phyloP scores from a whole-genome alignment of 2,888 invertebrate species.

The Bimastos eiseni region DNA sequence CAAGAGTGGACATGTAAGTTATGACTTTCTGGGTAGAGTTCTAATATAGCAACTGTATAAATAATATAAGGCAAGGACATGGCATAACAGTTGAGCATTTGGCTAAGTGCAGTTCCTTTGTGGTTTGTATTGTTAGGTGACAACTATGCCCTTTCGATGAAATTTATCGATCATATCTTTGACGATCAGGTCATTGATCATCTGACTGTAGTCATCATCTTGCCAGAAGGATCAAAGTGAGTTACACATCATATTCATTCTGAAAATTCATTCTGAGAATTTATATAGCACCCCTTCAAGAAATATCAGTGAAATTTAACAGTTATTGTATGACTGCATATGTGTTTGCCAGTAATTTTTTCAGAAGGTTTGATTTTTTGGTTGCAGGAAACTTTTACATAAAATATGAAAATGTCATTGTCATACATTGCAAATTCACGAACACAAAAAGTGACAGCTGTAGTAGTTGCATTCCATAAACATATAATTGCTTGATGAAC shows the following conservation, averaged over 20 bases:
- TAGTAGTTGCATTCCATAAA: background rate
- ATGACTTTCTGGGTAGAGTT: background rate
- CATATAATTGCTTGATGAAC: background rate
- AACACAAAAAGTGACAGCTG: background rate
- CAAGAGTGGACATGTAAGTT: background rate
- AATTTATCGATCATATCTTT: slow-evolving; percentile 92
- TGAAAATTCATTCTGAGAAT: too few species aligned
- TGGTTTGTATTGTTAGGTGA: slow-evolving; percentile 59
- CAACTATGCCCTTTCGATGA: slow-evolving; percentile 84
- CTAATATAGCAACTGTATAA: background rate
- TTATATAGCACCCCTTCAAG: too few species aligned
- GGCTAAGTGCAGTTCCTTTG: background rate
- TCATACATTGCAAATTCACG: background rate
- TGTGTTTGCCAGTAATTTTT: background rate
- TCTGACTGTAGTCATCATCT: slow-evolving; percentile 80
- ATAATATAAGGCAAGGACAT: background rate
- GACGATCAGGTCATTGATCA: slow-evolving; percentile 96
- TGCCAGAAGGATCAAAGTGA: slow-evolving; percentile 83
- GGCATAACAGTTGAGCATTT: background rate
- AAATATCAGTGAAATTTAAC: background rate
- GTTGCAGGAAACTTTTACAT: background rate
- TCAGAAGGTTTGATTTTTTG: background rate
- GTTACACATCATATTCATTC: slow-evolving; percentile 36
- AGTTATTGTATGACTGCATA: background rate
- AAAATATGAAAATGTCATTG: background rate